phyloP scores from a whole-genome alignment of 2,888 invertebrate species.

The Trichogramma dendrolimi region DNA sequence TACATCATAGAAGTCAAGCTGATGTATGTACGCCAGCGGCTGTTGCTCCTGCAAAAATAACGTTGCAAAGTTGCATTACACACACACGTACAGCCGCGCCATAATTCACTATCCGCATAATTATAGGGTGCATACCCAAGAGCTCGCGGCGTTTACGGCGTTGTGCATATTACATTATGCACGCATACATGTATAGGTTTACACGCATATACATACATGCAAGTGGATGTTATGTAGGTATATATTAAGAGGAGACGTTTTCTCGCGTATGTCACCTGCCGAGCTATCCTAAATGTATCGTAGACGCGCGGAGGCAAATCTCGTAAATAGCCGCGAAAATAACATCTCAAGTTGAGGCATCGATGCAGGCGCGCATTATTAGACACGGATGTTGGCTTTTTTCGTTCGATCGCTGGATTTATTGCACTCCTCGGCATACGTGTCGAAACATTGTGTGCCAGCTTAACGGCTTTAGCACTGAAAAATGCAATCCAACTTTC shows the following conservation, averaged over 20 bases:
- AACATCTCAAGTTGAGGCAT: slow-evolving; percentile 29
- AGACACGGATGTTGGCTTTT: too few relatives aligned
- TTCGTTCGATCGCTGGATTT: too few relatives aligned
- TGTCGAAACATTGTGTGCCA: too few relatives aligned
- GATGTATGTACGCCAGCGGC: slow-evolving; percentile 14
- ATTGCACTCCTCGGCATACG: too few relatives aligned
- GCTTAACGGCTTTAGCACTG: too few relatives aligned
- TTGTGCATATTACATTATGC: background rate
- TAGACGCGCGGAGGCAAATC: slow-evolving; percentile 28
- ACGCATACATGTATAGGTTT: too few relatives aligned
- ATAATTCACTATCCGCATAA: slow-evolving; percentile 46
- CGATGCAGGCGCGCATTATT: too few relatives aligned
- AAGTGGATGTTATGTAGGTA: too few relatives aligned
- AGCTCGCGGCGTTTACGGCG: slow-evolving; percentile 14
- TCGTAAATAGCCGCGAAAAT: slow-evolving; percentile 40
- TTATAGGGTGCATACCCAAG: slow-evolving; percentile 35
- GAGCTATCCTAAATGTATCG: background rate
- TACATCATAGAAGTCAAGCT: background rate
- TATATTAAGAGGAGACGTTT: slow-evolving; percentile 15
- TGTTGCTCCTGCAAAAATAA: slow-evolving; percentile 20
- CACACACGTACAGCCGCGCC: slow-evolving; percentile 21
- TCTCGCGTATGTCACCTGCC: slow-evolving; percentile 39
- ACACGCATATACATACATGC: too few relatives aligned
- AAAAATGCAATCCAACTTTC: too few relatives aligned
- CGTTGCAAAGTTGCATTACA: background rate